A percentile compares a stretch with the other conserved stretches of the same genome.
Conservation (phyloP, 1,140 invertebrate species). For the Druon quercuslanigerum region DNA sequence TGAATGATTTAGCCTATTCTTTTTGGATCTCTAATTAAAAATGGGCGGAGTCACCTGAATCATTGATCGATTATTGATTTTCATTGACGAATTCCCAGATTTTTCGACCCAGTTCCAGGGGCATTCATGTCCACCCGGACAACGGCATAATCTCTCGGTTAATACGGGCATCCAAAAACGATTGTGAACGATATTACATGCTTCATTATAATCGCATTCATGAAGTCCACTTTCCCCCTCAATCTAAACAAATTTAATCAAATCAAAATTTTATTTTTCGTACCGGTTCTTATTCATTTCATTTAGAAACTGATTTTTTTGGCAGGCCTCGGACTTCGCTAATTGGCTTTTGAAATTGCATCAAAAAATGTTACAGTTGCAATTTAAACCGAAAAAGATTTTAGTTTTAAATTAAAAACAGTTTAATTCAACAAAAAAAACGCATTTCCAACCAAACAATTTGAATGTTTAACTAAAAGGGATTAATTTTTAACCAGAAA, state of each 20-base stretch:
- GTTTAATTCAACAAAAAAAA: too few species aligned
- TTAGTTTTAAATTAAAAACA: too few species aligned
- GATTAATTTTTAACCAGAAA: too few species aligned
- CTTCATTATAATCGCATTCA: constrained; percentile 70
- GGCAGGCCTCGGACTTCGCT: too few species aligned
- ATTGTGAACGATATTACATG: constrained; percentile 76
- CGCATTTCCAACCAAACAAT: too few species aligned
- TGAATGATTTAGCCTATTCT: background rate
- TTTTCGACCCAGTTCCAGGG: constrained; percentile 68
- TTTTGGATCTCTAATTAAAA: constrained; percentile 14
- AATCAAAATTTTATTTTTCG: background rate
- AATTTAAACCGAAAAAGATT: too few species aligned
- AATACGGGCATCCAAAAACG: constrained; percentile 76
- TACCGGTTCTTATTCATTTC: background rate
- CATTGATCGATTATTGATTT: constrained; percentile 75
- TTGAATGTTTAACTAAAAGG: too few species aligned
- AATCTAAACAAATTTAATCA: constrained; percentile 62
- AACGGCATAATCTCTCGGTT: constrained; percentile 77
- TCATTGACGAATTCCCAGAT: constrained; percentile 66
- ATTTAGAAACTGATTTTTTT: background rate
- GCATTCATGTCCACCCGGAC: constrained; percentile 76
- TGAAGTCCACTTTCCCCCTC: constrained; percentile 76
- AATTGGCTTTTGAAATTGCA: too few species aligned
- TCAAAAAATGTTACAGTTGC: too few species aligned
- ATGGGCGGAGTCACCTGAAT: constrained; percentile 70